Evolutionary conservation across 2,113 vertebrate genomes (phyloP).

Genomic region (human (Homo sapiens)): DNA sequence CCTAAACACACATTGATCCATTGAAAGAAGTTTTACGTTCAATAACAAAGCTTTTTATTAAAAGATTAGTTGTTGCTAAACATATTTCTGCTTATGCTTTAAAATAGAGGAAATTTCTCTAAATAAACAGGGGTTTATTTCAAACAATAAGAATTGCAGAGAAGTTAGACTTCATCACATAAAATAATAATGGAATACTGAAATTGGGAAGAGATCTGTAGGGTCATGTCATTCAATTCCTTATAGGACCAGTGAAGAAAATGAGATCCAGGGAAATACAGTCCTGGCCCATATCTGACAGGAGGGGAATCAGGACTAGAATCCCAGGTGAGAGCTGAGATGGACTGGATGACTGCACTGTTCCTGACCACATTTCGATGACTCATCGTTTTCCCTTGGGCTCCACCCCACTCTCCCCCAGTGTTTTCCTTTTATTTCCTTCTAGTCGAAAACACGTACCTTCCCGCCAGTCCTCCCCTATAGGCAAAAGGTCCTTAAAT

Average conservation of each 20-base stretch:
- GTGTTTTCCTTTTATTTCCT: background rate
- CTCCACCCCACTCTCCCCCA: background rate
- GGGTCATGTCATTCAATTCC: background rate
- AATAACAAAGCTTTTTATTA: background rate
- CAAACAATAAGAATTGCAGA: background rate
- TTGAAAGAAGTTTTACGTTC: background rate
- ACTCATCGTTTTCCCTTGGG: background rate
- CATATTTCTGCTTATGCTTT: background rate
- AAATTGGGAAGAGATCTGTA: background rate
- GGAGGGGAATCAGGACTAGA: background rate
- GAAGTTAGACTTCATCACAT: background rate
- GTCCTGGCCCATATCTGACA: background rate
- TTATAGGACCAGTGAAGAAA: background rate
- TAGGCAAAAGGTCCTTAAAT: background rate
- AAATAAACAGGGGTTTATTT: background rate
- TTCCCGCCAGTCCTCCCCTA: background rate
- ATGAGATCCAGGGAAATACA: background rate
- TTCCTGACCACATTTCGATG: background rate
- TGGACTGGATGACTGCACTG: background rate
- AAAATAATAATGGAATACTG: background rate
- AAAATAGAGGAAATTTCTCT: background rate
- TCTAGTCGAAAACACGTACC: background rate
- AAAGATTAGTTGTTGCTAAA: background rate
- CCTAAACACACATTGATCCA: background rate
- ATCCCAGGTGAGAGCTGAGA: background rate